Evolutionary conservation across 2,113 vertebrate species (phyloP), one percentile per base, ranked within the genome.

Genomic region (Brachyhypopomus gauderio): DNA sequence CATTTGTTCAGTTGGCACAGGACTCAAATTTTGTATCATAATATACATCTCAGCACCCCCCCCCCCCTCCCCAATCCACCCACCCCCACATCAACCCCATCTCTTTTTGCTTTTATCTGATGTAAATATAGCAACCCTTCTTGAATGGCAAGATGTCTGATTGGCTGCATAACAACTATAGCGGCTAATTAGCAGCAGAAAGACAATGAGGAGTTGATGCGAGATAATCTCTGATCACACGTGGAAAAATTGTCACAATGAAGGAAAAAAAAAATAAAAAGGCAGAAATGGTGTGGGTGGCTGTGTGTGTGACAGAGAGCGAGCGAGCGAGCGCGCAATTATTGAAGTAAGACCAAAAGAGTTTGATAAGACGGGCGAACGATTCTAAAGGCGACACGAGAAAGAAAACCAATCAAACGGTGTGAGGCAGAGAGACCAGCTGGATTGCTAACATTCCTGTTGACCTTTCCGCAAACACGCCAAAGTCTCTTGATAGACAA

Each of bases 111-210:
- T 25, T 84, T 85, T 86, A 85, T 85, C 86, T 86, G 89, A 92
- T 90, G 84, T 83, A 14, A 78, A 90, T 91, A 88, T 91, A 90
- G 89, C 88, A 88, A 90, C 89, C 90, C 88, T 89, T 74, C 77
- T 84, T 84, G 84, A 80, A 88, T 83, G 85, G 82, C 72, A 85
- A 90, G 88, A 91, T 89, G 90, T 91, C 83, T 91, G 90, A 92
- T 92, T 89, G 90, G 88, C 86, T 76, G 80, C 85, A 87, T 83
- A 90, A 88, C 84, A 89, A 91, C 89, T 91, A 90, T 90, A 86
- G 83, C 88, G 85, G 87, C 87, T 93, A 92, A 92, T 92, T 92
- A 93, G 80, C 88, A 89, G 84, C 90, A 88, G 88, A 88, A 88
- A 91, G 88, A 91, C 89, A 86, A 88, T 87, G 77, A 79, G 52